phyloP scores from a whole-genome alignment of 2,797 vertebrate species.

The Lateolabrax maculatus region DNA sequence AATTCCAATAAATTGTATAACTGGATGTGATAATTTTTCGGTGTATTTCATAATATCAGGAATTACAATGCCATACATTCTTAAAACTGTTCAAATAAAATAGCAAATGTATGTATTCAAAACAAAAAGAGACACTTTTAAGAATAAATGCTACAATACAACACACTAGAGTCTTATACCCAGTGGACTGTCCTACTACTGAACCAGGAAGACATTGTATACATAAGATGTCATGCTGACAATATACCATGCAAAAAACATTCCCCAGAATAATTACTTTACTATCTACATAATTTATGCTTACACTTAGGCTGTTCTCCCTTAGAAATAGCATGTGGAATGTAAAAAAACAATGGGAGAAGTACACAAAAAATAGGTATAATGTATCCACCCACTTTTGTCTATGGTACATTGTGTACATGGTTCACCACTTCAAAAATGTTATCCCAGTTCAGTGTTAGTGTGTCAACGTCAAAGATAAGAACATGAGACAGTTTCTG shows the following conservation, averaged over 20 bases:
- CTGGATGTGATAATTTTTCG: neutral
- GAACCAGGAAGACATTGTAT: neutral
- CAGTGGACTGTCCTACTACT: neutral
- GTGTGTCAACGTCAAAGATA: constrained; percentile 9
- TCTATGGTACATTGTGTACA: neutral
- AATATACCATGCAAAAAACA: constrained; percentile 16
- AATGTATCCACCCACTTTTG: no score
- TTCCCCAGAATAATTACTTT: neutral
- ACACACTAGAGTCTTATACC: neutral
- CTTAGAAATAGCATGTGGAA: constrained; percentile 1
- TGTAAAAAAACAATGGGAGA: neutral
- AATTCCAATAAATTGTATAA: constrained; percentile 26
- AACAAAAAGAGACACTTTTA: neutral
- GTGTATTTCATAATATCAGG: neutral
- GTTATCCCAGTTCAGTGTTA: neutral
- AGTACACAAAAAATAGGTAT: no score
- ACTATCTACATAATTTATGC: constrained; percentile 45
- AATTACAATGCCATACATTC: neutral
- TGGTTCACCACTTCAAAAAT: neutral
- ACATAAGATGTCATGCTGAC: constrained; percentile 18
- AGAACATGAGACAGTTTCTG: neutral
- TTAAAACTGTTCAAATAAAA: neutral
- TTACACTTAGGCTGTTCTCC: constrained; percentile 22
- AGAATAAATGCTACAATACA: constrained; percentile 20
- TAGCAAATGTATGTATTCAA: neutral